Percentiles rank a stretch among this genome's conserved stretches.
Evolutionary conservation across 2,888 invertebrate genomes (phyloP).

Genomic region (Oithona nana): DNA sequence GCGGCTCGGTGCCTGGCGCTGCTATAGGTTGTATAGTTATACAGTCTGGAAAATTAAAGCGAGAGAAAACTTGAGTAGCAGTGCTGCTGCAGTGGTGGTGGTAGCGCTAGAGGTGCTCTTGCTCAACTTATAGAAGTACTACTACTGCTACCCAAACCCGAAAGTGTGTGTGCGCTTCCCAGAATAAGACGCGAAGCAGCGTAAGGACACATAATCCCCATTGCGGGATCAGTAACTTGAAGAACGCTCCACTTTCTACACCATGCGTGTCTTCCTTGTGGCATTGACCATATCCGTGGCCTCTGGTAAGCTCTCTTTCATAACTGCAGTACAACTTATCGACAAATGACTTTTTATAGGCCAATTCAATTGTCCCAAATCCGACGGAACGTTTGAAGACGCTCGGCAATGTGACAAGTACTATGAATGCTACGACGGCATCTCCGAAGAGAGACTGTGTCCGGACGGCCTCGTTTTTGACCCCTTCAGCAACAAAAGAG

Average conservation of each 20-base stretch:
- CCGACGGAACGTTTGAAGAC: constrained; percentile 63
- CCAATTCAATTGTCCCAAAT: constrained; percentile 50
- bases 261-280: neutral
- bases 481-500: constrained; percentile 58
- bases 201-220: too few species aligned
- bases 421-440: constrained; percentile 54
- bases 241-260: neutral
- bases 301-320: neutral
- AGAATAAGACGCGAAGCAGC: too few species aligned
- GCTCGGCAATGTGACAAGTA: constrained; percentile 65
- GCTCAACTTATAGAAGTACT: too few species aligned
- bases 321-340: neutral
- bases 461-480: constrained; percentile 78
- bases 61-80: too few species aligned
- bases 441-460: constrained; percentile 51
- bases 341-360: neutral
- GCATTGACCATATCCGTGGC: neutral
- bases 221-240: neutral
- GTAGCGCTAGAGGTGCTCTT: too few species aligned
- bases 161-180: too few species aligned
- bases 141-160: too few species aligned
- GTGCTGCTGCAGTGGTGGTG: too few species aligned
- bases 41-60: too few species aligned
- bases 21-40: too few species aligned
- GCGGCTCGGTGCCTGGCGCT: too few species aligned